Evolutionary conservation across 2,888 invertebrate genomes (phyloP).

Genomic region (Latheticus oryzae): DNA sequence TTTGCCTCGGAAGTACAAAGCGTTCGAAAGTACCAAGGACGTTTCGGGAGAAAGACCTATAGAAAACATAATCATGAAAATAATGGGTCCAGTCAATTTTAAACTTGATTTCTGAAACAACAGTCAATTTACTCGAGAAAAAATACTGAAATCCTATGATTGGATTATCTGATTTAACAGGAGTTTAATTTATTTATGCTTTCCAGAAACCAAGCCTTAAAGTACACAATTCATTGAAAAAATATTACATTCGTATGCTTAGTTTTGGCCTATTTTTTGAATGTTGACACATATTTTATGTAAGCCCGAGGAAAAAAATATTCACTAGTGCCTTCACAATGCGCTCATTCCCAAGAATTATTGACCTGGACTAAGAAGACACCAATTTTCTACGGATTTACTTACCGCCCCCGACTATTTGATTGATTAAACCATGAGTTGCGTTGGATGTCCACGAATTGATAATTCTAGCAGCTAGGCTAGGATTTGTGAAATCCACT

Average conservation of each 20-base stretch:
- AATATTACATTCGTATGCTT: too few species aligned
- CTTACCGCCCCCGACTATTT: constrained; percentile 46
- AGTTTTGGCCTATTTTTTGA: too few species aligned
- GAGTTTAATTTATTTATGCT: constrained; percentile 1
- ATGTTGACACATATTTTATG: too few species aligned
- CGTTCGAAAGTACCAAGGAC: constrained; percentile 78
- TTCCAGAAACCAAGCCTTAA: background rate
- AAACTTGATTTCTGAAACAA: too few species aligned
- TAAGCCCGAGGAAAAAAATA: too few species aligned
- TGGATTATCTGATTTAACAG: background rate
- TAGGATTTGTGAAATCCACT: constrained; percentile 68
- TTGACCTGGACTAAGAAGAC: too few species aligned
- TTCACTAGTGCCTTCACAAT: too few species aligned
- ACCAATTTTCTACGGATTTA: constrained; percentile 2
- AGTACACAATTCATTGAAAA: too few species aligned
- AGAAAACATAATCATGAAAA: too few species aligned
- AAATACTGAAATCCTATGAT: background rate
- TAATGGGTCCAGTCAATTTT: too few species aligned
- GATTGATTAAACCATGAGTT: constrained; percentile 70
- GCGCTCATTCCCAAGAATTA: too few species aligned
- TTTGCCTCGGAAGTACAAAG: constrained; percentile 82
- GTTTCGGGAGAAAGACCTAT: constrained; percentile 67
- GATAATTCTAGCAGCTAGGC: constrained; percentile 65
- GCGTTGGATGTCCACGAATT: constrained; percentile 72
- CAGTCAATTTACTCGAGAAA: too few species aligned